Evolutionary conservation across 1,140 invertebrate species (phyloP).

Genomic region (Bradynema listronoti): DNA sequence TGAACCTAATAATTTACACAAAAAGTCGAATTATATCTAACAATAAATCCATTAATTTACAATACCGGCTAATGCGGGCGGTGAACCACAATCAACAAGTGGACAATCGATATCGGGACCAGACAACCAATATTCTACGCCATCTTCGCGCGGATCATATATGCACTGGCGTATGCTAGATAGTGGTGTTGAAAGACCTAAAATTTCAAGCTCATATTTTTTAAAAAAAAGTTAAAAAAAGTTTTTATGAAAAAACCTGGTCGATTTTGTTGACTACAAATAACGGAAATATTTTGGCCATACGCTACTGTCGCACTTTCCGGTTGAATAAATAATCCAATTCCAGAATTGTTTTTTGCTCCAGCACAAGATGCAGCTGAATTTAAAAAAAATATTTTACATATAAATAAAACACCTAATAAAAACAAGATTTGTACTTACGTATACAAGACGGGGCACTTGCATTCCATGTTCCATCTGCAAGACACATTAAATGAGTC

Average conservation of each 20-base stretch:
- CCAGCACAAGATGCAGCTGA: constrained; percentile 52
- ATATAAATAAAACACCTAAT: too few species aligned
- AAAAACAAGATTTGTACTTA: too few species aligned
- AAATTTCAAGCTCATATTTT: too few species aligned
- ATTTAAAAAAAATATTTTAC: too few species aligned
- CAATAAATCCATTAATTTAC: not conserved
- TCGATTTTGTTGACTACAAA: constrained; percentile 50
- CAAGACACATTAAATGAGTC: constrained; percentile 75
- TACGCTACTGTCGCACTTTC: constrained; percentile 41
- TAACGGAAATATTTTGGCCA: constrained; percentile 50
- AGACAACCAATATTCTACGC: constrained; percentile 82
- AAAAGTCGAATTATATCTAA: constrained; percentile 45
- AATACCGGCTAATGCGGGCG: constrained; percentile 45
- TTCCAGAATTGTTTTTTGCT: constrained; percentile 42
- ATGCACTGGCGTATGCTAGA: constrained; percentile 83
- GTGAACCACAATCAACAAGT: constrained; percentile 57
- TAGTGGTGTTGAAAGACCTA: constrained; percentile 60
- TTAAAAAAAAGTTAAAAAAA: constrained; percentile 7
- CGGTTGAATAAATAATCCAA: constrained; percentile 51
- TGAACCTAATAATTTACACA: constrained; percentile 82
- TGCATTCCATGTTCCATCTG: constrained; percentile 81
- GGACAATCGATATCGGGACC: constrained; percentile 68
- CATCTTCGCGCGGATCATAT: constrained; percentile 81
- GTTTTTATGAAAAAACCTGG: constrained; percentile 42
- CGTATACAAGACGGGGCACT: constrained; percentile 74